Base-by-base conservation (phyloP, 2,113 vertebrate genomes). In the Willisornis vidua region DNA sequence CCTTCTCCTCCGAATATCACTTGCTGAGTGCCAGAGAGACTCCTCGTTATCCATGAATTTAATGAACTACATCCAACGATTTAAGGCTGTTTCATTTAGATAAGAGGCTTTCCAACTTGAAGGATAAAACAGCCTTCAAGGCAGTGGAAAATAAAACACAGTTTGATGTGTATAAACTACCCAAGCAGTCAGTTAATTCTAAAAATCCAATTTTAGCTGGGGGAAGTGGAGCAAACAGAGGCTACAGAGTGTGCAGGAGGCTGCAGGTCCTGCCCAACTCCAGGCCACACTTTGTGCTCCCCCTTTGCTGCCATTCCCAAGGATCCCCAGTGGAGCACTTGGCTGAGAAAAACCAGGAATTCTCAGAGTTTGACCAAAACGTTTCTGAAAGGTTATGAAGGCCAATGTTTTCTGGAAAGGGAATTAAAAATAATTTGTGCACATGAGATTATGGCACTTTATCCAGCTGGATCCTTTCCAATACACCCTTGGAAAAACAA, bases 41-140 rank as follows among this genome's bases (percentile, higher is more conserved):
- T 93, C 87, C 89, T 90, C 94, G 87, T 94, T 90, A 95, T 80
- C 94, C 52, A 67, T 63, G 78, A 93, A 82, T 89, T 97, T 95
- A 95, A 94, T 91, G 96, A 93, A 91, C 78, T 83, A 86, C 66
- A 89, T 91, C 87, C 77, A 90, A 63, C 82, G 65, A 89, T 94
- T 96, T 90, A 75, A 93, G 95, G 90, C 80, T 96, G 63, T 75
- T 90, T 88, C 92, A 95, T 89, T 95, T 89, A 90, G 87, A 89
- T 87, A 91, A 96, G 76, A 91, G 55, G 72, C 66, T 76, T 82
- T 90, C 59, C 49, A 87, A 78, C 52, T 52, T 39, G 58, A 66
- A 85, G 37, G 65, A 91, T 87, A 76, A 96, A 97, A 58, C 57
- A 37, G 82, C 84, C 82, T 88, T 81, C 61, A 90, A 94, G 46